phyloP scores from a whole-genome alignment of 2,888 invertebrate genomes.

The Anthoptus insignis region DNA sequence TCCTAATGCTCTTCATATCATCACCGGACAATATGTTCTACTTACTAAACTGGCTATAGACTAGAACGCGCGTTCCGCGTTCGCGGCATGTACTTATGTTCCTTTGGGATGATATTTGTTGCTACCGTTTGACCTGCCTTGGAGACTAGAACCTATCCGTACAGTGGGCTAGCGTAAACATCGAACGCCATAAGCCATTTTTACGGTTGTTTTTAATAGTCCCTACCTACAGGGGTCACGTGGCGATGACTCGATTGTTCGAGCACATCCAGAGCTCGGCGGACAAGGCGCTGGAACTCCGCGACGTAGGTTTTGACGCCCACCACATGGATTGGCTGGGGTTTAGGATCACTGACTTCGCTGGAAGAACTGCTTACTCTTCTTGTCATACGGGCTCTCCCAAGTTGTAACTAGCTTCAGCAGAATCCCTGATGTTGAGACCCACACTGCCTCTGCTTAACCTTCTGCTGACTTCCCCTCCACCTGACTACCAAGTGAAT shows the following conservation, averaged over 20 bases:
- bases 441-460: background rate
- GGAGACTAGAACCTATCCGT: constrained; percentile 21
- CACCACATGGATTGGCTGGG: constrained; percentile 3
- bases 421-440: background rate
- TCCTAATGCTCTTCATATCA: no score
- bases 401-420: background rate
- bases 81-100: constrained; percentile 20
- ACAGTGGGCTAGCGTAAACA: constrained; percentile 5
- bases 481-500: background rate
- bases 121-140: constrained; percentile 4
- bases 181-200: background rate
- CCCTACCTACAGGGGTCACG: constrained; percentile 4
- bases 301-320: background rate
- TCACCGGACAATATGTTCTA: no score
- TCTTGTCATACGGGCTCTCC: background rate
- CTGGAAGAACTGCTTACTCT: constrained; percentile 3
- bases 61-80: constrained; percentile 8
- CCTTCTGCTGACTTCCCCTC: background rate
- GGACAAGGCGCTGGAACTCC: background rate
- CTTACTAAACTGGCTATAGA: constrained; percentile 13
- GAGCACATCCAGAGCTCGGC: background rate
- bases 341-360: background rate
- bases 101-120: constrained; percentile 16
- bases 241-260: background rate
- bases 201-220: constrained; percentile 10